Evolutionary conservation across 1,140 invertebrate genomes (phyloP), one percentile per base, ranked within the genome.

Genomic region (Polypedilum vanderplanki): DNA sequence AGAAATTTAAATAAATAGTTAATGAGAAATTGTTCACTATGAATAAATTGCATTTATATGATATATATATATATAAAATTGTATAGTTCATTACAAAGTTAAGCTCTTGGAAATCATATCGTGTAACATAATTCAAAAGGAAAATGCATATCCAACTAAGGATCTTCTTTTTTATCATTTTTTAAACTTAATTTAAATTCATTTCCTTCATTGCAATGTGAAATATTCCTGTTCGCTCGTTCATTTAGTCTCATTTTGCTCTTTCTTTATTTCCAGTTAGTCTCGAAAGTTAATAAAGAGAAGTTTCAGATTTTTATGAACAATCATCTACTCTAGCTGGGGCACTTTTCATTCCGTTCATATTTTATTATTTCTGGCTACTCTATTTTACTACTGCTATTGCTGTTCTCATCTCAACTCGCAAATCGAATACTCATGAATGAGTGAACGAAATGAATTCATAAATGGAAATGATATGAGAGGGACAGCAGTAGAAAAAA

Each of bases 151-250:
- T 57, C 46, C 46, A 57, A 57, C 12, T n/a, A 15, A n/a, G 12
- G 46, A 57, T 57, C n/a, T 57, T 57, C 24, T 33, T 33, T 33
- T 33, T n/a, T n/a, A n/a, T n/a, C 46, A 57, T n/a, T 3, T 33
- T 33, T 33, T 33, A 57, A 57, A 57, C n/a, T 57, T 57, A 57
- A 57, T 57, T 57, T 57, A 57, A 57, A 57, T 57, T 57, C 46
- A 57, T 57, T 57, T 57, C 46, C 46, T 57, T 57, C 46, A n/a
- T 57, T 57, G 46, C n/a, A 57, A 57, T 57, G 46, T 12, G 15
- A 57, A 57, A 12, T 57, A 33, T 33, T 33, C 24, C 24, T 33
- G 24, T 5, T 33, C 24, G 24, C 24, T 33, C 24, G 24, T 33
- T 33, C 24, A 33, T 33, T 33, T 33, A 33, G 24, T 33, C 24